Base-by-base conservation (phyloP, 2,113 vertebrate genomes). In the Ammospiza caudacuta region DNA sequence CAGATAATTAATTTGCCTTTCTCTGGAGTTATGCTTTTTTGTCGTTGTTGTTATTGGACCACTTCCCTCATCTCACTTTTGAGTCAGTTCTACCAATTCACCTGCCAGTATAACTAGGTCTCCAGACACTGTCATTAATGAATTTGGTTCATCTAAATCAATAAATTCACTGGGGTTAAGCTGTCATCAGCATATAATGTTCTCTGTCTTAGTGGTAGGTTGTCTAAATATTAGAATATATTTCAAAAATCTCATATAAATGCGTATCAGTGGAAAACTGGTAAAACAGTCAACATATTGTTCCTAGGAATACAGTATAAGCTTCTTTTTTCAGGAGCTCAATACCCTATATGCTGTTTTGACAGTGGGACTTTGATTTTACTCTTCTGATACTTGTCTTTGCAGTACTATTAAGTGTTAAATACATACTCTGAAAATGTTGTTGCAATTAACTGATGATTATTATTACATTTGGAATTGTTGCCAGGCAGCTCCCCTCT, bases 401-500 rank as follows among this genome's bases (percentile, higher is more conserved):
- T 90, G 52, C 51, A 95, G 47, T 47, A 77, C 33, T 85, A 28
- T 58, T 87, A 82, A 82, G 62, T 90, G 79, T 90, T 95, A 86
- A 91, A 88, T 77, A 57, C 49, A 62, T 62, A 73, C 12, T 79
- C 59, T 15, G 13, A 14, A 84, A 92, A 59, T 15, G 43, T 76
- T 37, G 9, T 61, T 57, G 41, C 61, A 91, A 94, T 92, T 91
- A 86, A 67, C 55, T 23, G 78, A 69, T 74, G 77, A 73, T 66
- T 47, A 81, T 91, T 88, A 94, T 77, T 70, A 59, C 39, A 59
- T 86, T 91, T 95, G 68, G 70, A 95, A 95, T 76, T 90, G 87
- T 90, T 95, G 92, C 87, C 68, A 88, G 76, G 82, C 85, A 95
- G 85, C 75, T 97, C 51, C 87, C 87, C 63, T 96, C 85, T 88